phyloP scores from a whole-genome alignment of 2,888 invertebrate genomes.

The Diarsia brunnea region DNA sequence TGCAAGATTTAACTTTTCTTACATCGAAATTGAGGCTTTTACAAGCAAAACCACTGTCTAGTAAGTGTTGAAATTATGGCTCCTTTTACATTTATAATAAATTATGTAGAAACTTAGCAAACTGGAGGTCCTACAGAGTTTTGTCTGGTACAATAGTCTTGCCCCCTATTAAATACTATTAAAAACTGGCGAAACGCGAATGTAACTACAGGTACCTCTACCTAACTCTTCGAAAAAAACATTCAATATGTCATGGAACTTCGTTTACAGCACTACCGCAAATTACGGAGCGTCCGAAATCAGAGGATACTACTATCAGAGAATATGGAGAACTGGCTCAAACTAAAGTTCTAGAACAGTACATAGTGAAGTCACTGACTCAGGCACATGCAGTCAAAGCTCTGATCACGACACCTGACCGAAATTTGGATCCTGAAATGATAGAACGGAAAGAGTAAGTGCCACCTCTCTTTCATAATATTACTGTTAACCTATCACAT shows the following conservation, averaged over 20 bases:
- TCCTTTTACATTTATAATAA: no score
- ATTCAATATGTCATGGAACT: not conserved
- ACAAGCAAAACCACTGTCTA: slow-evolving; percentile 76
- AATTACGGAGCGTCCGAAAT: slow-evolving; percentile 63
- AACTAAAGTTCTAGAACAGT: slow-evolving; percentile 78
- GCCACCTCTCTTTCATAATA: no score
- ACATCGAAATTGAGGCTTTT: slow-evolving; percentile 82
- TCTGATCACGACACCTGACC: slow-evolving; percentile 72
- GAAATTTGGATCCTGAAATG: slow-evolving; percentile 72
- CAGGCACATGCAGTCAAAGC: slow-evolving; percentile 76
- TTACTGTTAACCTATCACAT: no score
- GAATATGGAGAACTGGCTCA: slow-evolving; percentile 76
- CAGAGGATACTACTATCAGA: slow-evolving; percentile 65
- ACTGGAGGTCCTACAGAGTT: no score
- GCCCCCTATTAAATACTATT: no score
- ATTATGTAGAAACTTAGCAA: no score
- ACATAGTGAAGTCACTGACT: slow-evolving; percentile 76
- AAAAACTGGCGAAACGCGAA: not conserved
- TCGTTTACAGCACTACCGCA: slow-evolving; percentile 71
- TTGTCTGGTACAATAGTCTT: no score
- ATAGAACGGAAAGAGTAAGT: slow-evolving; percentile 80
- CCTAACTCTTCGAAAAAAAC: not conserved
- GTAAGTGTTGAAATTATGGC: slow-evolving; percentile 71
- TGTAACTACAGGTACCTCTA: not conserved
- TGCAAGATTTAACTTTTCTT: slow-evolving; percentile 76